phyloP scores from a whole-genome alignment of 2,888 invertebrate genomes.

The Microdon myrmicae region DNA sequence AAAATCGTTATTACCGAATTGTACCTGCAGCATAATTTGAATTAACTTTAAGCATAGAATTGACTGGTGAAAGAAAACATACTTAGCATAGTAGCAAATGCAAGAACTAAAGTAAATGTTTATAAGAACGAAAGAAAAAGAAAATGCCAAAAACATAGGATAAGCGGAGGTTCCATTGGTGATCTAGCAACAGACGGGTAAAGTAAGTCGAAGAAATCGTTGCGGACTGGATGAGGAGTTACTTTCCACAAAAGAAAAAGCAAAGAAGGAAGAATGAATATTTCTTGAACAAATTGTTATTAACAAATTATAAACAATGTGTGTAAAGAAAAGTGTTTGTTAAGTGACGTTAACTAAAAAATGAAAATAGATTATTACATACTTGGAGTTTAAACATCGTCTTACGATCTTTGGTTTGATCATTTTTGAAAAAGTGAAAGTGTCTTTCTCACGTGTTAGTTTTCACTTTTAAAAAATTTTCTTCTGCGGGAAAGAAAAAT shows the following conservation, averaged over 20 bases:
- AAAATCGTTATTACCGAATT: too few relatives aligned
- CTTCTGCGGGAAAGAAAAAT: too few relatives aligned
- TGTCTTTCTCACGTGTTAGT: slow-evolving; percentile 24
- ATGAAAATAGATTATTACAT: slow-evolving; percentile 2
- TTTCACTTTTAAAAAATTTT: slow-evolving; percentile 29
- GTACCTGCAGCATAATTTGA: too few relatives aligned
- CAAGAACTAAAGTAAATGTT: slow-evolving; percentile 18
- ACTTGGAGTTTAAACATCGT: slow-evolving; percentile 1
- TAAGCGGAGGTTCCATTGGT: slow-evolving; percentile 32
- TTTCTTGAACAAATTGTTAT: slow-evolving; percentile 11
- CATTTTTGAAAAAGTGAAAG: slow-evolving; percentile 32
- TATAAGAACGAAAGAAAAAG: slow-evolving; percentile 42
- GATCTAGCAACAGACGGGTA: slow-evolving; percentile 44
- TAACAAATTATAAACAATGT: not conserved
- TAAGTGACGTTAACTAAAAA: slow-evolving; percentile 2
- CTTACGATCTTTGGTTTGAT: slow-evolving; percentile 26
- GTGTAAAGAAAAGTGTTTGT: slow-evolving; percentile 6
- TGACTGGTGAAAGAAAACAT: slow-evolving; percentile 15
- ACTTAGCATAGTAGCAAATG: slow-evolving; percentile 19
- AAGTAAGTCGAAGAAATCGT: slow-evolving; percentile 47
- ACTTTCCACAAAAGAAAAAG: slow-evolving; percentile 28
- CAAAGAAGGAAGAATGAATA: slow-evolving; percentile 1
- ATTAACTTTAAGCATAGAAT: too few relatives aligned
- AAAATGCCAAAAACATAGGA: slow-evolving; percentile 43
- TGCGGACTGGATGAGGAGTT: slow-evolving; percentile 33